These are phyloP conservation scores for Drymodes brunneopygia DNA, from an alignment of 2,113 vertebrate species.

Conservation along the genomic window DNA sequence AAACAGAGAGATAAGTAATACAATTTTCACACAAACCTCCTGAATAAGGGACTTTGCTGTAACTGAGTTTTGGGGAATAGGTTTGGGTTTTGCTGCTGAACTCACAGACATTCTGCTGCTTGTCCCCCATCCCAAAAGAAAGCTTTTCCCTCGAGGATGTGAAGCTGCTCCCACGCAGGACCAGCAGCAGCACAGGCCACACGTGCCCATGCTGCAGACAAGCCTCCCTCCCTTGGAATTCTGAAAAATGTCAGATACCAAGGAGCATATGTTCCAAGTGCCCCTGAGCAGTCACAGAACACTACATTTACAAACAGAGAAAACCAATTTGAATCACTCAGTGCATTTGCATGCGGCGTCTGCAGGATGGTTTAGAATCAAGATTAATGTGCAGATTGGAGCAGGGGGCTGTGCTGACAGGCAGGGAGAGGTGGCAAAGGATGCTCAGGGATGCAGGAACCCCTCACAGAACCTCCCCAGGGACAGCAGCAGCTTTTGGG, in stretches of 20 bases:
- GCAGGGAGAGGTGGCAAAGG: not conserved
- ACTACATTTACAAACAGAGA: constrained; percentile 28
- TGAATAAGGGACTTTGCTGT: not conserved
- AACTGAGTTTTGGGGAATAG: not conserved
- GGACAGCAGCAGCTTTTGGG: not conserved
- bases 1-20: not conserved
- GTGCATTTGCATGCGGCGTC: constrained; percentile 9
- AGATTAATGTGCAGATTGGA: constrained; percentile 46
- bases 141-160: not conserved
- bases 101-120: not conserved
- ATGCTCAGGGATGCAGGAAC: not conserved
- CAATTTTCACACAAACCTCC: not conserved
- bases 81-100: not conserved
- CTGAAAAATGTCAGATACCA: constrained; percentile 16
- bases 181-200: not conserved
- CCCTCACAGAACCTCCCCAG: not conserved
- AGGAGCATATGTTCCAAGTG: constrained; percentile 17
- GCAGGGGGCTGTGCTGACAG: not conserved
- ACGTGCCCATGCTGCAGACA: not conserved
- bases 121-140: not conserved
- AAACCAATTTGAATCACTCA: constrained; percentile 38
- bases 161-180: not conserved
- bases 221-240: not conserved
- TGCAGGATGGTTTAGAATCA: constrained; percentile 20
- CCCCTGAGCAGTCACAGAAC: constrained; percentile 41